These are phyloP conservation scores for Hemithea aestivaria DNA, from an alignment of 2,888 invertebrate species.

Conservation along the genomic window DNA sequence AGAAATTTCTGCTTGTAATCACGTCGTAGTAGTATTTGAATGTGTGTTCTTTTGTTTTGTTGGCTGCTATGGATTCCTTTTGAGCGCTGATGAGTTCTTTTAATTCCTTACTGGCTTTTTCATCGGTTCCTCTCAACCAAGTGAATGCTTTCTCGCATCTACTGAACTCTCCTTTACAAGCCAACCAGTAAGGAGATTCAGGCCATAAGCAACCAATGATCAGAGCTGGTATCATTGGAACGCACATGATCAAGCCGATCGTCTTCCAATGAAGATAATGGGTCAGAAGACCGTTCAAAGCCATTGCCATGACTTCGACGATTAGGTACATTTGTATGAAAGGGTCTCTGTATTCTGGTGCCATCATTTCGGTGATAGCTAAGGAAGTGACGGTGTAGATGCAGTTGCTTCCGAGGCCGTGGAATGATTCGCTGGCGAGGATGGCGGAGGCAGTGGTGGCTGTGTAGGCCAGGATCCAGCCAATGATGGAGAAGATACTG, in stretches of 20 bases:
- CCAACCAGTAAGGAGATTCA: slow-evolving; percentile 28
- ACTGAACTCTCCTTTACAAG: slow-evolving; percentile 22
- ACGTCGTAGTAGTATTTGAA: neutral
- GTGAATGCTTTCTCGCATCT: slow-evolving; percentile 19
- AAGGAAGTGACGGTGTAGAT: slow-evolving; percentile 5
- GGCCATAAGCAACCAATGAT: slow-evolving; percentile 19
- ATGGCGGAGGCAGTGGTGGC: slow-evolving; percentile 14
- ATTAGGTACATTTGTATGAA: too few species aligned
- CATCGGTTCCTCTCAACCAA: slow-evolving; percentile 21
- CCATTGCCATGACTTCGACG: too few species aligned
- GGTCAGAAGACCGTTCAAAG: neutral
- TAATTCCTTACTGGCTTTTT: slow-evolving; percentile 23
- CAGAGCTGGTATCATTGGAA: slow-evolving; percentile 1
- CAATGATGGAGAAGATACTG: slow-evolving; percentile 19
- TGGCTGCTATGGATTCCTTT: slow-evolving; percentile 4
- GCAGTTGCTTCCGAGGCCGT: slow-evolving; percentile 25
- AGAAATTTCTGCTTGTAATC: slow-evolving; percentile 2
- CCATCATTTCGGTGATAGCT: too few species aligned
- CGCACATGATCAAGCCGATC: slow-evolving; percentile 4
- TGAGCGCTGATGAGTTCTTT: slow-evolving; percentile 14
- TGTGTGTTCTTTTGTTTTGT: too few species aligned
- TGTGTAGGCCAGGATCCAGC: slow-evolving; percentile 21
- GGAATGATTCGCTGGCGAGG: slow-evolving; percentile 19
- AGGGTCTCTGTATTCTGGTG: too few species aligned
- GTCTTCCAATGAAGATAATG: slow-evolving; percentile 4